These are phyloP conservation scores for Macaca nemestrina DNA, from an alignment of 2,113 vertebrate genomes.

Conservation along the genomic window DNA sequence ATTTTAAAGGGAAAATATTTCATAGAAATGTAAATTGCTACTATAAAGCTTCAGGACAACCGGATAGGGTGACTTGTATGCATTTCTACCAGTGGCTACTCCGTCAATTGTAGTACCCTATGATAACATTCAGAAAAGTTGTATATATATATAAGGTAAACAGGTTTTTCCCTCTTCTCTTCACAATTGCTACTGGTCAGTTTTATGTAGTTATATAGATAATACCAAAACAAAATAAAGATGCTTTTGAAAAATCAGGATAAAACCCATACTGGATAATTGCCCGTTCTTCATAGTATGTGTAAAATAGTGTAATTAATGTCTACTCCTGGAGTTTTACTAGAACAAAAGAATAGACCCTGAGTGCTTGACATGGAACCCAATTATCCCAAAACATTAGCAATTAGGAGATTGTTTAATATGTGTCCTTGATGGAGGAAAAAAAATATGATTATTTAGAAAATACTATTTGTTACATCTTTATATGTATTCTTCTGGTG, in stretches of 20 bases:
- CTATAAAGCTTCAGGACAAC: neutral
- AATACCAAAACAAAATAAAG: neutral
- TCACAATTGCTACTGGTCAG: neutral
- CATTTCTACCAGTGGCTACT: neutral
- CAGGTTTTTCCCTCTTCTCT: neutral
- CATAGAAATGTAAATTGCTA: neutral
- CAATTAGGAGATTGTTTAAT: conserved; percentile 20
- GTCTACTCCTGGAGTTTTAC: neutral
- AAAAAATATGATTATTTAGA: neutral
- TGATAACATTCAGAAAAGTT: neutral
- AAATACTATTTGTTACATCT: conserved; percentile 34
- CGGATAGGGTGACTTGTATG: neutral
- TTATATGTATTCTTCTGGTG: conserved; percentile 3
- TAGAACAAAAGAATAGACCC: neutral
- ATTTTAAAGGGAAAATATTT: conserved; percentile 25
- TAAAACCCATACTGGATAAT: neutral
- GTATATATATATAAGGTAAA: neutral
- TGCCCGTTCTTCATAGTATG: neutral
- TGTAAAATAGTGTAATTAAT: neutral
- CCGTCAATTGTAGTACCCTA: neutral
- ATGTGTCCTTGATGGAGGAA: neutral
- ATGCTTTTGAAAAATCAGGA: conserved; percentile 23
- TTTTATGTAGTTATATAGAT: neutral
- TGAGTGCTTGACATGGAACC: neutral
- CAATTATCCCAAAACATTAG: neutral